These are phyloP conservation scores for Actinemys pallida DNA, from an alignment of 2,113 vertebrate genomes.

Conservation along the genomic window DNA sequence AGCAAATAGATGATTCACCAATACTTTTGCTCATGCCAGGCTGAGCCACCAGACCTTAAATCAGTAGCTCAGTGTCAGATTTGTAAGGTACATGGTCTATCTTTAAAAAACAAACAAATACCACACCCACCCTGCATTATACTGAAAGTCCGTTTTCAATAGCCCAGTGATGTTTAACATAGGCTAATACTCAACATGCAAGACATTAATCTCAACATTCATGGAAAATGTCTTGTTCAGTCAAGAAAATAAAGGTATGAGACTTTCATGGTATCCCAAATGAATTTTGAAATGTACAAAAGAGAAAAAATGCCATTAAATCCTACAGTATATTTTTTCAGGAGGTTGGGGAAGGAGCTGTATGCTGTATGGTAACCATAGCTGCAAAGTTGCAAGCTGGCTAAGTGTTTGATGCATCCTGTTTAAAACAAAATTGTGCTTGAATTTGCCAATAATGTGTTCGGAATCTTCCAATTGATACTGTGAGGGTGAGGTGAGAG, in stretches of 20 bases:
- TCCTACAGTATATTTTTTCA: slow-evolving; percentile 49
- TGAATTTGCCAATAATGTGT: slow-evolving; percentile 53
- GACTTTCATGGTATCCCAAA: slow-evolving; percentile 32
- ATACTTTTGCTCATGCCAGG: slow-evolving; percentile 16
- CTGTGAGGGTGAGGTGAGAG: slow-evolving; percentile 8
- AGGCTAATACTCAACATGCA: slow-evolving; percentile 3
- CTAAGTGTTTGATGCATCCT: neutral
- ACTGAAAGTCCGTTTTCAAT: neutral
- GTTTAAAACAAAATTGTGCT: slow-evolving; percentile 64
- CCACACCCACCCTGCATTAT: neutral
- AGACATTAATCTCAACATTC: slow-evolving; percentile 60
- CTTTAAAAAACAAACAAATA: slow-evolving; percentile 1
- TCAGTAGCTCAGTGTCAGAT: slow-evolving; percentile 36
- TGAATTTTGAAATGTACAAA: slow-evolving; percentile 38
- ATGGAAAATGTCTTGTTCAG: slow-evolving; percentile 47
- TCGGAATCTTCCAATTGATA: slow-evolving; percentile 42
- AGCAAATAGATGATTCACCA: slow-evolving; percentile 53
- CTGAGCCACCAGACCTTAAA: slow-evolving; percentile 46
- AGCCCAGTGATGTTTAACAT: slow-evolving; percentile 7
- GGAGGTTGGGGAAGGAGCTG: slow-evolving; percentile 7
- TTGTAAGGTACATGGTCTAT: slow-evolving; percentile 25
- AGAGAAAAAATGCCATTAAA: slow-evolving; percentile 43
- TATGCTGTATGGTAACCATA: neutral
- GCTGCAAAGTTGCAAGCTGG: neutral
- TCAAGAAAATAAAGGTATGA: slow-evolving; percentile 61